These are phyloP conservation scores for Phyto melanocephala DNA, from an alignment of 2,888 invertebrate species.

Conservation along the genomic window DNA sequence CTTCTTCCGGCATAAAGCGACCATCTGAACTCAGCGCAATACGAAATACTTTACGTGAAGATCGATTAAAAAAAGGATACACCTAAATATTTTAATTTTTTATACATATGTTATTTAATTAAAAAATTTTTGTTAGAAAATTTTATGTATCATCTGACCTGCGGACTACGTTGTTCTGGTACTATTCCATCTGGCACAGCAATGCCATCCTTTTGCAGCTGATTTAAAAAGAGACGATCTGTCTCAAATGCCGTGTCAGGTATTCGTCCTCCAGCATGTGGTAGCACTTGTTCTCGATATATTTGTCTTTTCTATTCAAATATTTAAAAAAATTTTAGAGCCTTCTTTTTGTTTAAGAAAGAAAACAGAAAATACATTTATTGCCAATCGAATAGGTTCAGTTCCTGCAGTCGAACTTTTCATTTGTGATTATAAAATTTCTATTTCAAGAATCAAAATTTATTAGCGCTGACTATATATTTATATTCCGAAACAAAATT, in stretches of 20 bases:
- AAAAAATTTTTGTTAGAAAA: too few species aligned
- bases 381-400: too few species aligned
- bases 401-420: too few species aligned
- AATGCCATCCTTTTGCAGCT: slow-evolving; percentile 82
- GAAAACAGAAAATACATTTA: too few species aligned
- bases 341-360: too few species aligned
- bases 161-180: slow-evolving; percentile 79
- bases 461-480: too few species aligned
- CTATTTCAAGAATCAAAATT: too few species aligned
- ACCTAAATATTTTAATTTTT: slow-evolving; percentile 70
- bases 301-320: slow-evolving; percentile 81
- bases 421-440: too few species aligned
- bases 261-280: slow-evolving; percentile 83
- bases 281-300: slow-evolving; percentile 83
- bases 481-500: too few species aligned
- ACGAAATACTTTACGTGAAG: slow-evolving; percentile 76
- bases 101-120: background rate
- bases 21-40: slow-evolving; percentile 80
- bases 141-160: slow-evolving; percentile 68
- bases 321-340: background rate
- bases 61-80: slow-evolving; percentile 75
- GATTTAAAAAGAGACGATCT: slow-evolving; percentile 82
- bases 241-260: slow-evolving; percentile 83
- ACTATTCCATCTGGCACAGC: slow-evolving; percentile 82
- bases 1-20: slow-evolving; percentile 80